phyloP scores from a whole-genome alignment of 2,797 vertebrate species.

The Cetoscarus ocellatus region DNA sequence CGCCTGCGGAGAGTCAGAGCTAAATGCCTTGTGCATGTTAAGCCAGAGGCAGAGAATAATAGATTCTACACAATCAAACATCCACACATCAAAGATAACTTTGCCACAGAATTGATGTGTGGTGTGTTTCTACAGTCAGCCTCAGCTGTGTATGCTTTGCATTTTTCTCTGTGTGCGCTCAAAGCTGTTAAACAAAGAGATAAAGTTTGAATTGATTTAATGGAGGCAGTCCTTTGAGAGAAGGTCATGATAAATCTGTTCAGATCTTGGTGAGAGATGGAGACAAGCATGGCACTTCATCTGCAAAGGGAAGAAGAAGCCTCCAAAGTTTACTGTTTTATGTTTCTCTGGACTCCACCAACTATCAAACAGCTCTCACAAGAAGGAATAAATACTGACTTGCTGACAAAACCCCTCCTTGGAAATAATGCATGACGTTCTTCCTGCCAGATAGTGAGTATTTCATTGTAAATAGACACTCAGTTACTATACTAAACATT shows the following conservation, averaged over 20 bases:
- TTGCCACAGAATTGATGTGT: slow-evolving; percentile 24
- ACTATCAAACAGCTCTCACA: slow-evolving; percentile 13
- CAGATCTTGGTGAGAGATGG: slow-evolving; percentile 19
- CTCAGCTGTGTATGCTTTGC: slow-evolving; percentile 9
- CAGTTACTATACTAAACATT: slow-evolving; percentile 4
- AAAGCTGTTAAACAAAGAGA: slow-evolving; percentile 24
- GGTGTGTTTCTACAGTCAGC: slow-evolving; percentile 20
- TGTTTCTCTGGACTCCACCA: slow-evolving; percentile 23
- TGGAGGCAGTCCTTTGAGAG: slow-evolving; percentile 7
- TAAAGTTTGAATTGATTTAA: slow-evolving; percentile 30
- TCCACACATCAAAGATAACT: slow-evolving; percentile 38
- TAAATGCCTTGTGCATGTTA: slow-evolving; percentile 40
- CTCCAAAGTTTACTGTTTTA: slow-evolving; percentile 29
- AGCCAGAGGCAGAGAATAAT: slow-evolving; percentile 43
- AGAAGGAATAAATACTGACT: slow-evolving; percentile 19
- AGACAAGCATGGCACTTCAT: slow-evolving; percentile 23
- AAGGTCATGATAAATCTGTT: slow-evolving; percentile 33
- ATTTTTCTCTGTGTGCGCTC: slow-evolving; percentile 6
- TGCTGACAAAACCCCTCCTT: slow-evolving; percentile 37
- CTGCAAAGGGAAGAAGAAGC: not conserved
- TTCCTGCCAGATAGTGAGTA: slow-evolving; percentile 13
- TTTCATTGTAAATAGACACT: slow-evolving; percentile 15
- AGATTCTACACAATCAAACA: slow-evolving; percentile 56
- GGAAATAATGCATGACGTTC: slow-evolving; percentile 32
- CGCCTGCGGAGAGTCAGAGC: slow-evolving; percentile 41